A percentile compares a stretch with the other conserved stretches of the same genome.
These are phyloP conservation scores for Tokudaia tokunoshimensis DNA, from an alignment of 2,797 vertebrate genomes.

Conservation along the genomic window DNA sequence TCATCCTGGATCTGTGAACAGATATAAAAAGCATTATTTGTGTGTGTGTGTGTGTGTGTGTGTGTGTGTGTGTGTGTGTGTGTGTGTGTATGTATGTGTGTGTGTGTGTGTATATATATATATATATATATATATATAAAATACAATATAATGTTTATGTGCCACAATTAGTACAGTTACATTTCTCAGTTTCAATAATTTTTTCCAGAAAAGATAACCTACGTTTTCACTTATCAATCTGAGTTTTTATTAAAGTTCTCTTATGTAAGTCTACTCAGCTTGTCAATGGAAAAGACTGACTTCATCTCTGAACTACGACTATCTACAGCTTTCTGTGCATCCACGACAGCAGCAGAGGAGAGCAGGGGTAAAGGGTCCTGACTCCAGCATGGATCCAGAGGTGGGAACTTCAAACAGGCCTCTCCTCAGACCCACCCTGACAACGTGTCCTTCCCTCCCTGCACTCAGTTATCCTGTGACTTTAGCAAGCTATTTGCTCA, in stretches of 20 bases:
- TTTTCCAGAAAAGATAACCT: slow-evolving; percentile 24
- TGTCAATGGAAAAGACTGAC: slow-evolving; percentile 20
- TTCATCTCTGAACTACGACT: slow-evolving; percentile 31
- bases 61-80: neutral
- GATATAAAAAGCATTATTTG: slow-evolving; percentile 60
- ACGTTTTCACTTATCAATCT: slow-evolving; percentile 22
- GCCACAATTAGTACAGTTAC: neutral
- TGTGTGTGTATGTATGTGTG: too few relatives aligned
- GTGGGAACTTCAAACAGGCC: neutral
- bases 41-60: too few relatives aligned
- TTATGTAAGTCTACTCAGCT: neutral
- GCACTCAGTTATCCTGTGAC: slow-evolving; percentile 26
- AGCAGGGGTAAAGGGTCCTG: neutral
- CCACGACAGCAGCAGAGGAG: neutral
- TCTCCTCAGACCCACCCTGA: neutral
- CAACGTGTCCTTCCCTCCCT: slow-evolving; percentile 43
- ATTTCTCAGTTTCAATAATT: neutral
- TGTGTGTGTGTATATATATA: too few relatives aligned
- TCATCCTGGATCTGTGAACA: slow-evolving; percentile 95
- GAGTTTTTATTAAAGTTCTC: slow-evolving; percentile 32
- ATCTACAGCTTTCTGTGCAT: neutral
- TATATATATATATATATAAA: neutral
- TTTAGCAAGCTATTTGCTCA: slow-evolving; percentile 18
- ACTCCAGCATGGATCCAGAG: neutral
- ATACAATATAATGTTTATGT: slow-evolving; percentile 36